Conservation (phyloP, 2,888 invertebrate species). For the Conistra vaccinii region DNA sequence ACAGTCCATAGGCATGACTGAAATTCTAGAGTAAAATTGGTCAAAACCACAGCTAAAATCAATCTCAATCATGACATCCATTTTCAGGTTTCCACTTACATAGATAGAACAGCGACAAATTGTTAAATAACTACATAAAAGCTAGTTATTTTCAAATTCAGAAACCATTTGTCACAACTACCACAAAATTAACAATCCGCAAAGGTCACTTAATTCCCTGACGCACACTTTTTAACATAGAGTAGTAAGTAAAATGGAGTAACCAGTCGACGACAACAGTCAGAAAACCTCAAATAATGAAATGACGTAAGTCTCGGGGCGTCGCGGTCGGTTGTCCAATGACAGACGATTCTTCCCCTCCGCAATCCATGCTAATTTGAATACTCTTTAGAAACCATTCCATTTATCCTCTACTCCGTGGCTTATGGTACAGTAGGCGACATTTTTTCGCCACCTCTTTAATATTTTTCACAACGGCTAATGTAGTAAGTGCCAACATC, state of each 20-base stretch:
- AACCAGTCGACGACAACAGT: background rate
- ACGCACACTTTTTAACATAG: slow-evolving; percentile 34
- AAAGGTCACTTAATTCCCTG: slow-evolving; percentile 45
- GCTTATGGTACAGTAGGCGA: slow-evolving; percentile 43
- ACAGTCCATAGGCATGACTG: background rate
- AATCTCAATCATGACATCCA: slow-evolving; percentile 40
- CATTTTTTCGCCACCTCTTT: slow-evolving; percentile 65
- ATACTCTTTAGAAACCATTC: slow-evolving; percentile 26
- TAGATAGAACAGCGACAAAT: slow-evolving; percentile 26
- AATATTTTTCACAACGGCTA: slow-evolving; percentile 74
- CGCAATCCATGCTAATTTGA: slow-evolving; percentile 4
- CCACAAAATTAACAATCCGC: slow-evolving; percentile 43
- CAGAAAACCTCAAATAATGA: background rate
- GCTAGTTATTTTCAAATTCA: slow-evolving; percentile 53
- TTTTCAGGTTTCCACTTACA: slow-evolving; percentile 23
- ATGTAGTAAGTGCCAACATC: slow-evolving; percentile 83
- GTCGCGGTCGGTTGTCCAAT: background rate
- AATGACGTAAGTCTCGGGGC: background rate
- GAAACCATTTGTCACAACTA: slow-evolving; percentile 58
- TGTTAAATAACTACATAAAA: slow-evolving; percentile 45
- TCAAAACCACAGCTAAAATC: slow-evolving; percentile 3
- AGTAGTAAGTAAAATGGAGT: slow-evolving; percentile 42
- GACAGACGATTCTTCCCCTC: background rate
- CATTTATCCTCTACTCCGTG: slow-evolving; percentile 28
- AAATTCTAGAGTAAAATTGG: slow-evolving; percentile 1